Evolutionary conservation across 2,888 invertebrate genomes (phyloP), one percentile per base, ranked within the genome.

Genomic region (Colostygia pectinataria): DNA sequence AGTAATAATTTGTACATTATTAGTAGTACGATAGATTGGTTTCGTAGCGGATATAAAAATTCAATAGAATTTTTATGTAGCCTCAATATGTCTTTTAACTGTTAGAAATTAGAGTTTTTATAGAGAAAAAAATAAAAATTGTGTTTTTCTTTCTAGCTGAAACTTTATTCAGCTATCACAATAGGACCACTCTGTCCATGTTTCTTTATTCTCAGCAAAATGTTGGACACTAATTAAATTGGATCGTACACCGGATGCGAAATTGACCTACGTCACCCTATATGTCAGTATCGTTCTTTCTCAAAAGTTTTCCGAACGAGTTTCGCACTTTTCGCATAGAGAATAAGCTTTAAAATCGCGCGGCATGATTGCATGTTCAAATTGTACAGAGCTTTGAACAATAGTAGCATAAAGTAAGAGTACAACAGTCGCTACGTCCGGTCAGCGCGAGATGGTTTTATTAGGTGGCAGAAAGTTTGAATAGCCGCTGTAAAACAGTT

Each of bases 171-270:
- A 10, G 28, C 38, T 28, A 4, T 28, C 10, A 2, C 18, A 28
- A 5, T 28, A 28, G 14, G 6, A 37, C 10, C 33, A 18, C 20
- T n/a, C n/a, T 10, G 15, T 29, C 29, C 15, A 7, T 32, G 20
- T 31, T 57, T 23, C 13, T 49, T 38, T 12, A 38, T 33, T 42
- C 60, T 53, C 75, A 77, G 77, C 79, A 55, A 77, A 80, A 77
- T 68, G 74, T 66, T 68, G 66, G 68, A 68, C 71, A 68, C 71
- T 77, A 81, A 82, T 84, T 86, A 82, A 80, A 82, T 80, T 77
- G n/a, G n/a, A n/a, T n/a, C n/a, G n/a, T n/a, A 55, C 67, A 60
- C 68, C 74, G 71, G 73, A 69, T 68, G 56, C 70, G 61, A 68
- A 81, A 78, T 79, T 83, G 78, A 80, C 80, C 80, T 32, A 31